These are phyloP conservation scores for Anneissia japonica DNA, from an alignment of 35 echinoderm and acorn worm genomes.

Conservation along the genomic window DNA sequence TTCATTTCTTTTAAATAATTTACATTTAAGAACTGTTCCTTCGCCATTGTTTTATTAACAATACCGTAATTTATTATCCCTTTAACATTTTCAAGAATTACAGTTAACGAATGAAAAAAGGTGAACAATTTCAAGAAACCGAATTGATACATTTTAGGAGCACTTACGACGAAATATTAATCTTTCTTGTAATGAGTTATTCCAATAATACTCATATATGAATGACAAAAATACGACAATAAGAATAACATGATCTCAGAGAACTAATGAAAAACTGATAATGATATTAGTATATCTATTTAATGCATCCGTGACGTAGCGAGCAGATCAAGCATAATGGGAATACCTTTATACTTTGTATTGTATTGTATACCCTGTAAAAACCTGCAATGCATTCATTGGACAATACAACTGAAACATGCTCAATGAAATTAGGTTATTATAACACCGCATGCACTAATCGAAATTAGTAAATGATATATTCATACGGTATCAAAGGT, in stretches of 20 bases:
- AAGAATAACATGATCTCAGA: not conserved
- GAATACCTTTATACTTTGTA: no score
- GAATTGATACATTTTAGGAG: not conserved
- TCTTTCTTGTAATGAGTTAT: not conserved
- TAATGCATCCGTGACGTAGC: not conserved
- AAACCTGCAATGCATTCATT: no score
- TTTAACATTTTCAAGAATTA: not conserved
- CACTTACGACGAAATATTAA: not conserved
- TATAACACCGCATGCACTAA: no score
- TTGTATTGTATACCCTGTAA: no score
- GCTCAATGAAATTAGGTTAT: no score
- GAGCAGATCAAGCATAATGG: no score
- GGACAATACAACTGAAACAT: no score
- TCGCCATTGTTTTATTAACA: not conserved
- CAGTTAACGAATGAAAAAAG: not conserved
- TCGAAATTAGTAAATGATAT: no score
- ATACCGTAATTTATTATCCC: not conserved
- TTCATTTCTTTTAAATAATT: no score
- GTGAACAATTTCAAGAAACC: not conserved
- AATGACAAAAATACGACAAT: not conserved
- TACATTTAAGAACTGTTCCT: no score
- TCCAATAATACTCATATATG: not conserved
- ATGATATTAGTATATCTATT: not conserved
- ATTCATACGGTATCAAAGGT: no score
- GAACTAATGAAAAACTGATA: not conserved